These are phyloP conservation scores for Australoheros scitulus DNA, from an alignment of 2,113 vertebrate species.

Conservation along the genomic window DNA sequence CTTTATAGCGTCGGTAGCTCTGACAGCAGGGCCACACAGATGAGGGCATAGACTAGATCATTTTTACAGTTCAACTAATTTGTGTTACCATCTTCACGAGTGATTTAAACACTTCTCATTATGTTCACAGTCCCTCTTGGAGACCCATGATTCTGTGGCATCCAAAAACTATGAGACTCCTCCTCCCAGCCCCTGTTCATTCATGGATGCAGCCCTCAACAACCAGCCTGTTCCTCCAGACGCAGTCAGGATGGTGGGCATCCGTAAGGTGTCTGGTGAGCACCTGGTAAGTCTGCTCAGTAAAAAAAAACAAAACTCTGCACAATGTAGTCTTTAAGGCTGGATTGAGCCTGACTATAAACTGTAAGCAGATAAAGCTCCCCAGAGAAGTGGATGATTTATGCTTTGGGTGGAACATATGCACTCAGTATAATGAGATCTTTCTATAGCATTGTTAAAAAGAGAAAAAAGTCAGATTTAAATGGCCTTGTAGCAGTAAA, in stretches of 20 bases:
- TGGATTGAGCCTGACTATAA: background rate
- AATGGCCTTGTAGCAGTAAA: background rate
- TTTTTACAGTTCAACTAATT: background rate
- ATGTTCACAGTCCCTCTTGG: conserved; percentile 87
- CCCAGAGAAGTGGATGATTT: conserved; percentile 33
- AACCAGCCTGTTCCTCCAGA: conserved; percentile 93
- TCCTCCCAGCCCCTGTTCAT: conserved; percentile 87
- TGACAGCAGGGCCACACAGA: background rate
- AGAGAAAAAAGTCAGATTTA: conserved; percentile 17
- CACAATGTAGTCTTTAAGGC: background rate
- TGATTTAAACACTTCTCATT: background rate
- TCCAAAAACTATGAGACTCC: conserved; percentile 95
- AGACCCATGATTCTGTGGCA: conserved; percentile 95
- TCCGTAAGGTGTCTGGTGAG: conserved; percentile 91
- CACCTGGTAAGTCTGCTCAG: conserved; percentile 85
- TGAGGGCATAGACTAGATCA: background rate
- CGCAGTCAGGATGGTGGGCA: conserved; percentile 95
- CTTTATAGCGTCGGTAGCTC: background rate
- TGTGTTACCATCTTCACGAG: background rate
- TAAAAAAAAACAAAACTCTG: background rate
- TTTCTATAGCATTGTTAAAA: conserved; percentile 32
- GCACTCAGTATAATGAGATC: conserved; percentile 36
- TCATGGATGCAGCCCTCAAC: conserved; percentile 87
- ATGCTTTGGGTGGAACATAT: conserved; percentile 13
- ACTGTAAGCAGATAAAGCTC: conserved; percentile 6